Base-by-base conservation (phyloP, 2,113 vertebrate species). In the Propithecus coquereli region DNA sequence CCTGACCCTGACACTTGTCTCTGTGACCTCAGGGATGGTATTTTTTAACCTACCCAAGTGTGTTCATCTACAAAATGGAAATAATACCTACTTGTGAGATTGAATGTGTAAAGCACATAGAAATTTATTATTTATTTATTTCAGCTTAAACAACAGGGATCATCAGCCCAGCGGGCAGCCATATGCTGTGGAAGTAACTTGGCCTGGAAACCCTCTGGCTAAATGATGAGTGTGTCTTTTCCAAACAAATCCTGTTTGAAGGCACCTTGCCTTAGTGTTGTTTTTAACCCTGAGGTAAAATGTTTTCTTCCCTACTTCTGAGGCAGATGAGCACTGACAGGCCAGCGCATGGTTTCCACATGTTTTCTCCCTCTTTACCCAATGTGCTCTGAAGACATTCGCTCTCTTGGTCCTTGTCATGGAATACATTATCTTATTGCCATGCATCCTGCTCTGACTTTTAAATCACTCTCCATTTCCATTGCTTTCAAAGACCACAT, bases 331-430 rank as follows among this genome's bases (percentile, higher is more conserved):
- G 90, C 43, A 32, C 79, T 45, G 45, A 65, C 34, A 17, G 80
- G 30, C 59, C 70, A 96, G 94, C 97, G 97, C 59, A 22, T 97
- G 97, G 95, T 83, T 97, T 96, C 97, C 98, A 98, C 66, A 66
- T 97, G 97, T 94, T 95, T 87, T 91, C 77, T 86, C 83, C 74
- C 34, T 87, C 83, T 91, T 83, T 66, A 63, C 50, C 77, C 23
- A 47, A 0, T 61, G 59, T 95, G 82, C 91, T 97, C 74, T 88
- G 68, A 54, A 73, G 68, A 30, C 80, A 63, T 95, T 57, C 23
- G 11, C 52, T 68, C 82, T 87, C 79, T 63, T 73, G 22, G 61
- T 74, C 68, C 70, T 91, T 63, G 81, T 93, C 87, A 59, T 76
- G 71, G 52, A 59, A 54, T 27, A 18, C 45, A 47, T 43, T 22